Percentiles rank a stretch among this genome's conserved stretches.
phyloP scores from a whole-genome alignment of 2,888 invertebrate species.

The Neocrepidodera transversa region DNA sequence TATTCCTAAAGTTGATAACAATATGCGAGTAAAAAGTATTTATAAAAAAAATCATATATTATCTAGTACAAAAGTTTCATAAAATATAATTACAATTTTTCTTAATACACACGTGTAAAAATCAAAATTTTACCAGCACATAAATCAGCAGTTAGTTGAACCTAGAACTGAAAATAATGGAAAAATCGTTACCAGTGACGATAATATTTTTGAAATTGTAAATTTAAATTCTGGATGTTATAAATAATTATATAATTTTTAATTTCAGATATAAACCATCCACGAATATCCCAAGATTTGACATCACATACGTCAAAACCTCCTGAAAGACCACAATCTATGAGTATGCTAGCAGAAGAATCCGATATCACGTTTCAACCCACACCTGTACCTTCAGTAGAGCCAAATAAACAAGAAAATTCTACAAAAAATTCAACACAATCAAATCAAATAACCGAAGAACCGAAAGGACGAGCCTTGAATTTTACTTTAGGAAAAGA shows the following conservation, averaged over 20 bases:
- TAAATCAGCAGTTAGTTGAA: too few species aligned
- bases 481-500: constrained; percentile 54
- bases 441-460: constrained; percentile 33
- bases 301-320: constrained; percentile 48
- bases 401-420: constrained; percentile 17
- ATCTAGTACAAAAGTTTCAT: too few species aligned
- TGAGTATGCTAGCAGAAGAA: constrained; percentile 54
- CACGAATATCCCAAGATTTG: constrained; percentile 39
- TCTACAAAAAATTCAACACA: constrained; percentile 9
- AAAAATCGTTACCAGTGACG: too few species aligned
- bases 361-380: constrained; percentile 43
- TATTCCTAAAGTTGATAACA: neutral
- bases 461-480: constrained; percentile 55
- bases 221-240: too few species aligned
- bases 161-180: too few species aligned
- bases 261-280: neutral
- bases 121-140: too few species aligned
- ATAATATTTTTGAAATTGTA: too few species aligned
- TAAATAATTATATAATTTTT: too few species aligned
- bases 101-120: too few species aligned
- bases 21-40: too few species aligned
- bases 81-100: too few species aligned
- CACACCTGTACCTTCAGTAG: constrained; percentile 36
- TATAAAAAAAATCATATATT: too few species aligned
- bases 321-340: constrained; percentile 44